phyloP scores from a whole-genome alignment of 37 sponge, comb jelly and placozoan species.

The Diacarnus erythraeanus region DNA sequence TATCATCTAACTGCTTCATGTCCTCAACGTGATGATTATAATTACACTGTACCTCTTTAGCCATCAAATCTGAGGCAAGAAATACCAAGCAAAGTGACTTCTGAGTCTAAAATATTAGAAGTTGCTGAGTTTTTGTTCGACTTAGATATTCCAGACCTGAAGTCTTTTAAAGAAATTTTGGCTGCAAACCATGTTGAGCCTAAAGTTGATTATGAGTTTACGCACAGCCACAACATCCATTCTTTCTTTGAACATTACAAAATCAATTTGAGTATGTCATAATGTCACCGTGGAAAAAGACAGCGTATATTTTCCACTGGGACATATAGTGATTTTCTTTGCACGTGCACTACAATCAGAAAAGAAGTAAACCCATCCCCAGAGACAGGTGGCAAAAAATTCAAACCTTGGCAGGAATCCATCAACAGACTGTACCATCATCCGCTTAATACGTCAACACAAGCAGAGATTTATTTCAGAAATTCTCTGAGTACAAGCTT shows the following conservation, averaged over 20 bases:
- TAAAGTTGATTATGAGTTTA: background rate
- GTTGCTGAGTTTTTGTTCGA: background rate
- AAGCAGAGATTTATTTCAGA: too few relatives aligned
- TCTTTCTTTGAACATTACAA: background rate
- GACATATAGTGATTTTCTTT: background rate
- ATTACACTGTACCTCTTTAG: background rate
- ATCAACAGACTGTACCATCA: too few relatives aligned
- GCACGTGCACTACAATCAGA: background rate
- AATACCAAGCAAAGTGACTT: background rate
- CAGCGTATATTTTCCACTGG: background rate
- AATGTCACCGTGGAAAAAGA: background rate
- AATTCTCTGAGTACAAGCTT: too few relatives aligned
- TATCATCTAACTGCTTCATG: background rate
- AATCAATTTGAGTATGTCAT: background rate
- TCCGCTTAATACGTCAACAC: too few relatives aligned
- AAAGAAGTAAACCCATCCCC: background rate
- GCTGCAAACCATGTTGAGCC: background rate
- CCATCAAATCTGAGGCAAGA: background rate
- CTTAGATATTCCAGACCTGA: background rate
- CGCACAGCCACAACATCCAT: background rate
- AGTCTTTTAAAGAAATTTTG: too few relatives aligned
- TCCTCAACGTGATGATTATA: background rate
- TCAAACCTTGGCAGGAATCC: background rate
- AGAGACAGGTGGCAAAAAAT: background rate
- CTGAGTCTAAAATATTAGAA: background rate